Conservation (phyloP, 92 coral and sea anemone species). For the Plumapathes pennacea region DNA sequence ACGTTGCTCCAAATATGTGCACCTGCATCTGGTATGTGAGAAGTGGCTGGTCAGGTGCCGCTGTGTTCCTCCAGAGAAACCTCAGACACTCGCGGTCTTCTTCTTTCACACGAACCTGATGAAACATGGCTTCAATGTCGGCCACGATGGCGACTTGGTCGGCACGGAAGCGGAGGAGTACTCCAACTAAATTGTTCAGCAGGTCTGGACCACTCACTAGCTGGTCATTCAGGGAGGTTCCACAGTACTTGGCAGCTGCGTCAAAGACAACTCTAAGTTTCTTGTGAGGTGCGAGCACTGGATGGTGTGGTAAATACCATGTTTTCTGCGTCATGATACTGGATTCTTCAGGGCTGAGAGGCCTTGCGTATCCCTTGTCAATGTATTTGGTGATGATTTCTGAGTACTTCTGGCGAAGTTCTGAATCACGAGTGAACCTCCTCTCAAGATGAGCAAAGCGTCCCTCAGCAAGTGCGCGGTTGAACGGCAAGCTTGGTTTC, state of each 20-base stretch:
- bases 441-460: too few species aligned
- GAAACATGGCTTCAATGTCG: conserved; percentile 63
- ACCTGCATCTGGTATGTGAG: conserved; percentile 30
- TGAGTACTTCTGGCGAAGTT: too few species aligned
- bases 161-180: conserved; percentile 48
- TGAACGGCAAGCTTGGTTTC: too few species aligned
- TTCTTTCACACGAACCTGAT: conserved; percentile 24
- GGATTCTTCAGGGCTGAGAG: conserved; percentile 14
- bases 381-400: conserved; percentile 25
- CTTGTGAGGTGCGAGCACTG: conserved; percentile 36
- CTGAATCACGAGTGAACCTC: too few species aligned
- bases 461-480: too few species aligned
- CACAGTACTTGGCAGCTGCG: conserved; percentile 58
- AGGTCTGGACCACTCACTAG: conserved; percentile 63
- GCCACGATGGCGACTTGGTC: conserved; percentile 37
- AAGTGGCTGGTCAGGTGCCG: conserved; percentile 12
- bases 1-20: conserved; percentile 55
- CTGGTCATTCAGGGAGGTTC: conserved; percentile 55
- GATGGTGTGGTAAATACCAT: conserved; percentile 46
- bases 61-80: conserved; percentile 59
- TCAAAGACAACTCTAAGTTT: conserved; percentile 61
- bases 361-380: conserved; percentile 25
- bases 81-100: conserved; percentile 51
- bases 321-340: conserved; percentile 5
- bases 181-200: conserved; percentile 44